These are phyloP conservation scores for Aspidiotus rigidus DNA, from an alignment of 2,888 invertebrate species.

Conservation along the genomic window DNA sequence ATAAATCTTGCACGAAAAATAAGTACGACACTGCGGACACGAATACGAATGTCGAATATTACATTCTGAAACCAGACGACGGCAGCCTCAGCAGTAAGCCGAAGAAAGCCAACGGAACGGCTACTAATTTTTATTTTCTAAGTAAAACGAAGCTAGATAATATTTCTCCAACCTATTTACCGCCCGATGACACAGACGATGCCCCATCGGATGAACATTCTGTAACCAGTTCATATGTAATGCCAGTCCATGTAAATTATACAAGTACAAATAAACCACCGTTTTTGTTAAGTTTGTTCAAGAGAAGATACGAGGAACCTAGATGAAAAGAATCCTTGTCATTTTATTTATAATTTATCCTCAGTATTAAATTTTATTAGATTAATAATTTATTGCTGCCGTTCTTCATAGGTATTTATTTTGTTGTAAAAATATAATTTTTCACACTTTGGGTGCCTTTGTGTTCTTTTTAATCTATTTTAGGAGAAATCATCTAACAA, in stretches of 20 bases:
- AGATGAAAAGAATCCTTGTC: neutral
- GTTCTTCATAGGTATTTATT: too few species aligned
- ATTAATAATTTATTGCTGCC: too few species aligned
- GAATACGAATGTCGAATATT: conserved; percentile 18
- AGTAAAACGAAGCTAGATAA: conserved; percentile 11
- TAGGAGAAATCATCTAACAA: too few species aligned
- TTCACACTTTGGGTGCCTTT: too few species aligned
- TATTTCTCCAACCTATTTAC: conserved; percentile 16
- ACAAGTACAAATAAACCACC: conserved; percentile 12
- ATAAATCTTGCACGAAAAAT: conserved; percentile 7
- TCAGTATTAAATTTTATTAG: neutral
- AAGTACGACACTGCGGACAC: neutral
- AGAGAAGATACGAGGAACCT: conserved; percentile 12
- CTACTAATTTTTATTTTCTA: conserved; percentile 5
- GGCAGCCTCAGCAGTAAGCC: conserved; percentile 1
- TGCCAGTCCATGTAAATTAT: neutral
- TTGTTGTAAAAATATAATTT: too few species aligned
- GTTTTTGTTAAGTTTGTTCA: conserved; percentile 10
- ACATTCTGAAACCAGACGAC: conserved; percentile 26
- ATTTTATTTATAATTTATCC: too few species aligned
- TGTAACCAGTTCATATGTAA: neutral
- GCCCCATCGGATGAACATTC: neutral
- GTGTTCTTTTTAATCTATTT: too few species aligned
- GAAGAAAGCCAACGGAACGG: neutral
- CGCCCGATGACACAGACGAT: neutral